Evolutionary conservation across 2,888 invertebrate species (phyloP).

Genomic region (Hydraecia micacea): DNA sequence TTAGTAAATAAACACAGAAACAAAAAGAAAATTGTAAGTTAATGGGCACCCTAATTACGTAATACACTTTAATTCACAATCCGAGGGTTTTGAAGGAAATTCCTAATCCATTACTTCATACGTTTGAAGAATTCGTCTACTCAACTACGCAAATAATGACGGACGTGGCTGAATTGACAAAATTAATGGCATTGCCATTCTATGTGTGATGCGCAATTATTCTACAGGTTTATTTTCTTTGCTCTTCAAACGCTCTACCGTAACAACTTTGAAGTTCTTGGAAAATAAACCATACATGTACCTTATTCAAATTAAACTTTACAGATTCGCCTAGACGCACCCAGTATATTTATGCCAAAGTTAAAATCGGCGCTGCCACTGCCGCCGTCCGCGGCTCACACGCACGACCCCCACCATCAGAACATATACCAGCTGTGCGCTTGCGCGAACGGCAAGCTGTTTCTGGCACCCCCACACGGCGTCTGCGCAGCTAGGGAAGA

Average conservation of each 20-base stretch:
- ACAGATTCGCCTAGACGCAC: slow-evolving; percentile 92
- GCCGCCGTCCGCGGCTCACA: slow-evolving; percentile 86
- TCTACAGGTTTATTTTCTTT: neutral
- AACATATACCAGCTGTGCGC: slow-evolving; percentile 97
- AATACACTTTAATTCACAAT: neutral
- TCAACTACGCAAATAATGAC: neutral
- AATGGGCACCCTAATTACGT: neutral
- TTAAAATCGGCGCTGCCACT: slow-evolving; percentile 91
- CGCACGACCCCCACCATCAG: slow-evolving; percentile 90
- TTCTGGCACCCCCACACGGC: slow-evolving; percentile 95
- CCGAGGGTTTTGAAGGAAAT: neutral
- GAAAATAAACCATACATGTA: neutral
- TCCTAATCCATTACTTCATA: neutral
- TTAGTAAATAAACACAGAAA: too few species aligned
- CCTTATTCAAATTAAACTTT: slow-evolving; percentile 6
- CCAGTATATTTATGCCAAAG: slow-evolving; percentile 92
- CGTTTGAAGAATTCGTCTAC: neutral
- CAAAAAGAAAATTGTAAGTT: too few species aligned
- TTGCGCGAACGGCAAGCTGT: slow-evolving; percentile 97
- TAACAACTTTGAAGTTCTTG: neutral
- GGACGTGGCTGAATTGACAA: neutral
- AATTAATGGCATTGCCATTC: neutral
- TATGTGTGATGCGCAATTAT: neutral
- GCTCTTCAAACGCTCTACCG: neutral
- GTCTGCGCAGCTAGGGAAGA: slow-evolving; percentile 92